Evolutionary conservation across 2,797 vertebrate genomes (phyloP), one percentile per base, ranked within the genome.

Genomic region (Sternarchorhynchus goeldii): DNA sequence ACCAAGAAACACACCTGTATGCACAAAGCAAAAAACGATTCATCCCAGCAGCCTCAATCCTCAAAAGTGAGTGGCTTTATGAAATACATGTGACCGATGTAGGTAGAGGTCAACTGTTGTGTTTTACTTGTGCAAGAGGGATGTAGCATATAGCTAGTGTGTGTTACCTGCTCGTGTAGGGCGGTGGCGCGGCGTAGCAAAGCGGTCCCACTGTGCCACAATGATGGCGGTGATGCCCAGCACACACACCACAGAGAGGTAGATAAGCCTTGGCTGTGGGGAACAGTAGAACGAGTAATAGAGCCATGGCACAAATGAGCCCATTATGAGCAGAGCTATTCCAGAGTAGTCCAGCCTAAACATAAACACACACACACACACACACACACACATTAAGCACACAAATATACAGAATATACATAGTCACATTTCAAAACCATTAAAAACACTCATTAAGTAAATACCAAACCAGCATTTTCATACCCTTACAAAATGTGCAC

Each of bases 281-380:
- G 97, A 99, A 87, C 98, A 99, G 91, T 99, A 99, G 92, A 99
- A 99, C 0, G 97, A 99, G 85, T 99, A 99, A 84, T 99, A 99
- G 82, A 99, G 93, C 98, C 98, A 99, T 0, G 98, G 98, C 80
- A 99, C 98, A 0, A 99, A 99, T 79, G 97, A 99, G 82, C 98
- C 98, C 98, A 99, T 99, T 88, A 99, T 99, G 84, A 99, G 94
- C 79, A 99, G 94, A 76, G 98, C 97, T 36, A 99, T 99, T 88
- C 98, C 98, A 55, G 98, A 99, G 91, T 99, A 99, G 90, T 99
- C 97, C 92, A 99, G 91, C 88, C 97, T 99, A 86, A 76, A 82
- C 70, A 85, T 59, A 55, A 60, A 74, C 20, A 0, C 25, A 80
- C 36, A 87, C 1, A 74, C 18, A 20, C 3, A 57, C 4, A 16